A percentile compares a stretch with the other conserved stretches of the same genome.
phyloP scores from a whole-genome alignment of 2,888 invertebrate genomes.

The Galeopsomyia nigrocyanea region DNA sequence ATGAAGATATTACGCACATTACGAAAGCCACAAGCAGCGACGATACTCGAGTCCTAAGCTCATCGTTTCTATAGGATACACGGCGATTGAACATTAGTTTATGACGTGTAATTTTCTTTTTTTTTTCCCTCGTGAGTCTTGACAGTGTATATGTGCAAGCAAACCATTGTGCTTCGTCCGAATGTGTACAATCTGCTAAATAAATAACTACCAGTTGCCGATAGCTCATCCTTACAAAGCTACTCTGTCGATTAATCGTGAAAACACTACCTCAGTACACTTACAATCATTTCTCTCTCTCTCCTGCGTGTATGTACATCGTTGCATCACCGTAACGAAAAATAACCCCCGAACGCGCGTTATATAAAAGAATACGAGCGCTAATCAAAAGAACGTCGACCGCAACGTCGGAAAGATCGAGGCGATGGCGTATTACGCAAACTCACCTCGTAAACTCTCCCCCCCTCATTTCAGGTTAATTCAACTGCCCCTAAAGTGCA shows the following conservation, averaged over 20 bases:
- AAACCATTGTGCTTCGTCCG: conserved; percentile 23
- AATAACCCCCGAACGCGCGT: not conserved
- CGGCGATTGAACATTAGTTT: conserved; percentile 58
- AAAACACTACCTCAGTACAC: not conserved
- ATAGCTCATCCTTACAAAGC: conserved; percentile 11
- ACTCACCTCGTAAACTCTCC: conserved; percentile 7
- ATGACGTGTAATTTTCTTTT: conserved; percentile 54
- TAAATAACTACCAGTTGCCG: conserved; percentile 33
- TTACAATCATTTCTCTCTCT: conserved; percentile 13
- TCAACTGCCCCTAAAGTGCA: conserved; percentile 9
- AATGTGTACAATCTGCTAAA: conserved; percentile 21
- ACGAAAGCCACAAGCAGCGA: conserved; percentile 54
- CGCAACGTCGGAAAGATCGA: conserved; percentile 21
- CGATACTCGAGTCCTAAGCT: conserved; percentile 46
- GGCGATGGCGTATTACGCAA: conserved; percentile 37
- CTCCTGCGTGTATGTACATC: not conserved
- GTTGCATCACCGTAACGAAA: conserved; percentile 5
- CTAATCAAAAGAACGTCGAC: conserved; percentile 2
- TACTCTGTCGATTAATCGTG: conserved; percentile 35
- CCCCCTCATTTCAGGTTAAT: conserved; percentile 19
- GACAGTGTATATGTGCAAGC: conserved; percentile 25
- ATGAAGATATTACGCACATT: conserved; percentile 48
- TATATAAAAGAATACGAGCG: not conserved
- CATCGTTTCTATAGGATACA: conserved; percentile 51
- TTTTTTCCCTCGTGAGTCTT: conserved; percentile 41